Evolutionary conservation across 2,888 invertebrate genomes (phyloP).

Genomic region (Galerucella calmariensis): DNA sequence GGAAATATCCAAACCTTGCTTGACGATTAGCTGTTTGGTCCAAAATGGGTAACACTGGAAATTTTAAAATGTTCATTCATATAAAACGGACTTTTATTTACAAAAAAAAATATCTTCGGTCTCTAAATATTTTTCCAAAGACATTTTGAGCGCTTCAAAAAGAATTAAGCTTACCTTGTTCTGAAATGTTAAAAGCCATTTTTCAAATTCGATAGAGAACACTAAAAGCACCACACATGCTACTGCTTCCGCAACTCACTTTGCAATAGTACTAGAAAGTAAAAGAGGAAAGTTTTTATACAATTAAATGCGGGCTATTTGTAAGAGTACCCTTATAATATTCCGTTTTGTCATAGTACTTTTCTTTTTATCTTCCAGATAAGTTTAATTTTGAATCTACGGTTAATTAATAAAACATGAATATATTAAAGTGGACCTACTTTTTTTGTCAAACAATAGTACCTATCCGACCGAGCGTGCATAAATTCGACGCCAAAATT

Average conservation of each 20-base stretch:
- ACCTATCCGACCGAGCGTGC: no score
- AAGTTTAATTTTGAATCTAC: constrained; percentile 39
- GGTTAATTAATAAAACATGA: constrained; percentile 10
- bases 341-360: constrained; percentile 39
- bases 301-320: constrained; percentile 44
- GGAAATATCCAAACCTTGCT: constrained; percentile 49
- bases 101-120: constrained; percentile 30
- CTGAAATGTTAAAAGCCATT: constrained; percentile 40
- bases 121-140: constrained; percentile 41
- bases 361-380: constrained; percentile 39
- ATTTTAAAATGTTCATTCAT: constrained; percentile 2
- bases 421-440: background rate
- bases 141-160: constrained; percentile 4
- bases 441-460: background rate
- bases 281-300: constrained; percentile 42
- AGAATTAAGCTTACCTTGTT: constrained; percentile 34
- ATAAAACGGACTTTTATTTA: background rate
- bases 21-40: constrained; percentile 36
- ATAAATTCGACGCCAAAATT: no score
- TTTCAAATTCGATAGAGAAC: constrained; percentile 19
- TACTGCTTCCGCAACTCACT: constrained; percentile 26
- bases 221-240: constrained; percentile 28
- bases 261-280: constrained; percentile 40
- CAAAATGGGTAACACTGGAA: constrained; percentile 30
- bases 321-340: constrained; percentile 47